Percentiles rank a stretch among this genome's conserved stretches.
Evolutionary conservation across 2,113 vertebrate genomes (phyloP).

Genomic region (Atrichornis clamosus): DNA sequence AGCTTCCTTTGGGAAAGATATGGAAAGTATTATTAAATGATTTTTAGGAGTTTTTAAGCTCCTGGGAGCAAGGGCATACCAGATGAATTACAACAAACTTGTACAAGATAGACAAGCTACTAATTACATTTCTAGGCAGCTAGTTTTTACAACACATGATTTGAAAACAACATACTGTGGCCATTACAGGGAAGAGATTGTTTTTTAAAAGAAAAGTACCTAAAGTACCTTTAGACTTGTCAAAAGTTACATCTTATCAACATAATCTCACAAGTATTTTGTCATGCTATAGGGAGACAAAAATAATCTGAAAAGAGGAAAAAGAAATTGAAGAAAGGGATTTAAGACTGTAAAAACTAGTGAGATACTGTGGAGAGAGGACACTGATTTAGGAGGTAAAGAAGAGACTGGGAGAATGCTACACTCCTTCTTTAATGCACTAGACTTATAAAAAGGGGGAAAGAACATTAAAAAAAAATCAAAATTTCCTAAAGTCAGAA

Average conservation of each 20-base stretch:
- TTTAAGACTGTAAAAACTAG: background rate
- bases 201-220: background rate
- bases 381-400: background rate
- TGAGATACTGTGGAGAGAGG: background rate
- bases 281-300: background rate
- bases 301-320: background rate
- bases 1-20: background rate
- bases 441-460: background rate
- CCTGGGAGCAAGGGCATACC: background rate
- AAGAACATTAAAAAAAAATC: background rate
- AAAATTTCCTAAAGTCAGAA: background rate
- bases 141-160: background rate
- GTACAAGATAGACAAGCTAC: background rate
- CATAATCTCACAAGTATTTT: background rate
- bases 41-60: background rate
- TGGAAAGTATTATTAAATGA: background rate
- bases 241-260: background rate
- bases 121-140: background rate
- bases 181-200: background rate
- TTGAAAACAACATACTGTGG: background rate
- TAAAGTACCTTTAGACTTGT: background rate
- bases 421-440: background rate
- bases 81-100: background rate
- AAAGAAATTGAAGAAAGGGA: background rate
- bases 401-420: background rate